Percentiles rank a stretch among this genome's conserved stretches.
Conservation (phyloP, 2,113 vertebrate genomes). For the Actinemys pallida region DNA sequence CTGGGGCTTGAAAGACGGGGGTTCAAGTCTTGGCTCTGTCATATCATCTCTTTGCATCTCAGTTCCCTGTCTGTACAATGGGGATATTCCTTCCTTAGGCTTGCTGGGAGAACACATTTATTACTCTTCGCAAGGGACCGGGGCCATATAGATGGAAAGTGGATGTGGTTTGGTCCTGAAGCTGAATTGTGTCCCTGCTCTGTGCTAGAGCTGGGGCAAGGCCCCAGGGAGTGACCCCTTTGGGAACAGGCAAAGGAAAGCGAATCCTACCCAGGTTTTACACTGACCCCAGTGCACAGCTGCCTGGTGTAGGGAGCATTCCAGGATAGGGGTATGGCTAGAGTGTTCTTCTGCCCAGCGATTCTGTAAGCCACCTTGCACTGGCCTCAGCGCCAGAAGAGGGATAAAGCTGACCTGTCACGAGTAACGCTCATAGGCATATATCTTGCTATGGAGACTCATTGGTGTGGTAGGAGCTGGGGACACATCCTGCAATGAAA, state of each 20-base stretch:
- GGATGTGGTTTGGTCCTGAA: accelerated
- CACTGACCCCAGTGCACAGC: not conserved
- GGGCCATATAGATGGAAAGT: not conserved
- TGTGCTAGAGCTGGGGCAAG: not conserved
- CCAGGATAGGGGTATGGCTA: not conserved
- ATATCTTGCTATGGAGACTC: not conserved
- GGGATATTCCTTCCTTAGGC: not conserved
- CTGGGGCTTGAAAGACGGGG: not conserved
- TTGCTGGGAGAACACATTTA: not conserved
- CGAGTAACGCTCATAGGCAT: not conserved
- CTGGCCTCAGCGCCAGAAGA: not conserved
- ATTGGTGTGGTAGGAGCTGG: not conserved
- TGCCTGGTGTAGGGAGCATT: not conserved
- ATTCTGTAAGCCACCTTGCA: not conserved
- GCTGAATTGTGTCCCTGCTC: not conserved
- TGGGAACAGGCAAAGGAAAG: not conserved
- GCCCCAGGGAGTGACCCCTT: not conserved
- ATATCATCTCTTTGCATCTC: not conserved
- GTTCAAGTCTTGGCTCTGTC: not conserved
- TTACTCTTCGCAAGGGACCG: not conserved
- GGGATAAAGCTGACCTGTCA: not conserved
- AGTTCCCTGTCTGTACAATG: not conserved
- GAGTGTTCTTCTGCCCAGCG: not conserved
- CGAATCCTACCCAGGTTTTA: not conserved
- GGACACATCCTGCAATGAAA: not conserved